Evolutionary conservation across 2,888 invertebrate genomes (phyloP), one percentile per base, ranked within the genome.

Genomic region (Lasioglossum zephyrum): DNA sequence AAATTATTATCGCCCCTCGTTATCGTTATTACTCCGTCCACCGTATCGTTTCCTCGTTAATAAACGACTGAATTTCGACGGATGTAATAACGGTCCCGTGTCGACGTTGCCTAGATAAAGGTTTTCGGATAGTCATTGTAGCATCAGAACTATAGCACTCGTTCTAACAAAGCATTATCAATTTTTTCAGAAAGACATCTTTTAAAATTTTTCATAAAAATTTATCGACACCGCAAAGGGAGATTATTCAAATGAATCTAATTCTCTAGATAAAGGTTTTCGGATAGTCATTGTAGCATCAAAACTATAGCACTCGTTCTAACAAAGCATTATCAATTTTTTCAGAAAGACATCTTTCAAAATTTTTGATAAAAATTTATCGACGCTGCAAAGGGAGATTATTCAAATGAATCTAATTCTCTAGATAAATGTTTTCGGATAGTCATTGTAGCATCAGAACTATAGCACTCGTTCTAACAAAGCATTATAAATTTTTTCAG

Each of bases 1-100:
- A 73, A 73, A 73, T 73, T 49, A 36, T 49, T 49, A 36, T 69
- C 39, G 41, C 69, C 8, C 69, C 22, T 39, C 69, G 69, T 69
- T 69, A 39, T 39, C 69, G 69, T 69, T 69, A 69, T 69, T 69
- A 69, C 39, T 39, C 36, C 69, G 1, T 4, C 4, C 69, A 69
- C 39, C 39, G 69, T 39, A 69, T 69, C 39, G 69, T 69, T 69
- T 69, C n/a, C 11, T 39, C 22, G 39, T 69, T 69, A 66, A 66
- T 69, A 39, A 36, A 36, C 41, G 69, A 22, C 69, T 18, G 66
- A 69, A 69, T 69, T 69, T 69, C 69, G 8, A 4, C 36, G 36
- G 66, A 18, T 66, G 66, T 66, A 36, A 66, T 66, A 66, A 66
- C 18, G 18, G 60, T 6, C 16, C 60, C 66, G 13, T 26, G 66